Evolutionary conservation across 2,888 invertebrate species (phyloP).

Genomic region (Glyphotaelius pellucidus): DNA sequence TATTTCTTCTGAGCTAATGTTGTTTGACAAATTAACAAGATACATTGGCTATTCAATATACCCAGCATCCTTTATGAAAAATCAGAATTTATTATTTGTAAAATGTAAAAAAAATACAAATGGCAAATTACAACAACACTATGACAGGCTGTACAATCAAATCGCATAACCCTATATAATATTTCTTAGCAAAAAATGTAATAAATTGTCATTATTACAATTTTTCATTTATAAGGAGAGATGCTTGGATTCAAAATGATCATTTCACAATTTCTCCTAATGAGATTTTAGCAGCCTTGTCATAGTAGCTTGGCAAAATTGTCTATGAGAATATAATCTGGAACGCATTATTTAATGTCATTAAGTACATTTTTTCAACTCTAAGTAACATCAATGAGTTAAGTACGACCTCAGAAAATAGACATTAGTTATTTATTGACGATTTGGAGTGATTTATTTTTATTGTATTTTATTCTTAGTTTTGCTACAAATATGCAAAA

Average conservation of each 20-base stretch:
- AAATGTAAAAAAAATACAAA: background rate
- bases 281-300: background rate
- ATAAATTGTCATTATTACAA: background rate
- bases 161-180: background rate
- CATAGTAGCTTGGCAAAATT: background rate
- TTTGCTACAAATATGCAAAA: slow-evolving; percentile 15
- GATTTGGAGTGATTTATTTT: background rate
- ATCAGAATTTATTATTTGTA: background rate
- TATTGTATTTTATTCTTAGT: background rate
- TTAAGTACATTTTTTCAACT: background rate
- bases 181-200: no score
- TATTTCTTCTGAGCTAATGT: slow-evolving; percentile 22
- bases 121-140: background rate
- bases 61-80: background rate
- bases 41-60: background rate
- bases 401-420: slow-evolving; percentile 27
- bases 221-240: background rate
- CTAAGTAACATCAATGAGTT: slow-evolving; percentile 13
- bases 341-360: background rate
- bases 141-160: background rate
- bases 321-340: background rate
- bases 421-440: background rate
- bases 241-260: background rate
- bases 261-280: background rate
- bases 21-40: background rate